Conservation (phyloP, 1,140 invertebrate genomes). For the Elymnias hypermnestra region DNA sequence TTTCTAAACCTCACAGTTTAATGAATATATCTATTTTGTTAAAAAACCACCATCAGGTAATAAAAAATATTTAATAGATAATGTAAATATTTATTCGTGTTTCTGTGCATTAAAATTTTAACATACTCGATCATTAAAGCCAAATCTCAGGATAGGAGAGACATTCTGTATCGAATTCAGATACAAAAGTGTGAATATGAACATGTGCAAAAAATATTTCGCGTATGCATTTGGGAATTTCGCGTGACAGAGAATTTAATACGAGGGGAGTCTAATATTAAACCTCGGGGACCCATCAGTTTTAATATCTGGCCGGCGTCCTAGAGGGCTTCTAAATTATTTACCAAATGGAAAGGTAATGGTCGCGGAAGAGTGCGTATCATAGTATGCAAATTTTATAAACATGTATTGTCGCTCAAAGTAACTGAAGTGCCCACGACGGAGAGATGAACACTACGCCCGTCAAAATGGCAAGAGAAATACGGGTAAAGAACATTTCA, state of each 20-base stretch:
- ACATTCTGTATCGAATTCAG: slow-evolving; percentile 69
- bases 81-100: slow-evolving; percentile 17
- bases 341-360: slow-evolving; percentile 75
- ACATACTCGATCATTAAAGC: slow-evolving; percentile 34
- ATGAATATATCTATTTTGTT: no score
- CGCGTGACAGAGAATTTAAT: slow-evolving; percentile 74
- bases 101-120: slow-evolving; percentile 20
- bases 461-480: slow-evolving; percentile 33
- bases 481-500: no score
- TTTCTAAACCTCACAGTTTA: no score
- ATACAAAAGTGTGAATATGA: slow-evolving; percentile 66
- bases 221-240: slow-evolving; percentile 74
- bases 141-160: slow-evolving; percentile 44
- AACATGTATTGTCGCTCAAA: slow-evolving; percentile 59
- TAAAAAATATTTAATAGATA: no score
- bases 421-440: slow-evolving; percentile 40
- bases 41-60: no score
- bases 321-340: slow-evolving; percentile 72
- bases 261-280: slow-evolving; percentile 74
- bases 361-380: slow-evolving; percentile 69
- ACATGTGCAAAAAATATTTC: slow-evolving; percentile 75
- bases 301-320: slow-evolving; percentile 72
- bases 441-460: slow-evolving; percentile 47
- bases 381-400: slow-evolving; percentile 74
- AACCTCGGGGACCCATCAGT: slow-evolving; percentile 73